A percentile compares a stretch with the other conserved stretches of the same genome.
Evolutionary conservation across 2,113 vertebrate species (phyloP).

Genomic region (Perognathus longimembris): DNA sequence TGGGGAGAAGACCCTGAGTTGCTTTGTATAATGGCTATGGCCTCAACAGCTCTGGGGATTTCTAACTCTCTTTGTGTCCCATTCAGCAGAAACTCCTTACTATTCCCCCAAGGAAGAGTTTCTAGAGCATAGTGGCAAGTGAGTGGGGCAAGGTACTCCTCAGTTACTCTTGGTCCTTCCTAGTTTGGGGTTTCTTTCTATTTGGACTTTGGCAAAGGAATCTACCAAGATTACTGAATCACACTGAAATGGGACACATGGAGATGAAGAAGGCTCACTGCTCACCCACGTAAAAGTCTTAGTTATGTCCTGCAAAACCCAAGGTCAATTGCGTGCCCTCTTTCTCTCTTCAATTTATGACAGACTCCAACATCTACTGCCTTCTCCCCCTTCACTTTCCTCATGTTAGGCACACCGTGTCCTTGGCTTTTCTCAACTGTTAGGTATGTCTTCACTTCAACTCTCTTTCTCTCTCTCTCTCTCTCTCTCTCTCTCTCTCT

Average conservation of each 20-base stretch:
- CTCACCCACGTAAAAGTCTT: background rate
- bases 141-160: background rate
- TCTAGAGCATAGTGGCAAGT: background rate
- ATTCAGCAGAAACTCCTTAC: background rate
- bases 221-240: too few species aligned
- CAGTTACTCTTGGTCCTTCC: too few species aligned
- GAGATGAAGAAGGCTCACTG: too few species aligned
- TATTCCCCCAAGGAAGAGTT: background rate
- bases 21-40: background rate
- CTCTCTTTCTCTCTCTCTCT: too few species aligned
- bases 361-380: too few species aligned
- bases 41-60: background rate
- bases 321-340: background rate
- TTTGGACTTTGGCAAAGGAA: background rate
- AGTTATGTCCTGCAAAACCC: background rate
- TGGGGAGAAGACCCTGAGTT: background rate
- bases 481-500: too few species aligned
- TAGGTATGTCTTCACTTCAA: too few species aligned
- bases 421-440: background rate
- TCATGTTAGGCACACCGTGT: background rate
- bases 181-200: background rate
- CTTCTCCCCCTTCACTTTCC: background rate
- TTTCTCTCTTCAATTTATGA: background rate
- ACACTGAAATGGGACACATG: background rate
- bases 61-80: background rate